phyloP scores from a whole-genome alignment of 2,113 vertebrate genomes.

The Phylloscopus trochilus region DNA sequence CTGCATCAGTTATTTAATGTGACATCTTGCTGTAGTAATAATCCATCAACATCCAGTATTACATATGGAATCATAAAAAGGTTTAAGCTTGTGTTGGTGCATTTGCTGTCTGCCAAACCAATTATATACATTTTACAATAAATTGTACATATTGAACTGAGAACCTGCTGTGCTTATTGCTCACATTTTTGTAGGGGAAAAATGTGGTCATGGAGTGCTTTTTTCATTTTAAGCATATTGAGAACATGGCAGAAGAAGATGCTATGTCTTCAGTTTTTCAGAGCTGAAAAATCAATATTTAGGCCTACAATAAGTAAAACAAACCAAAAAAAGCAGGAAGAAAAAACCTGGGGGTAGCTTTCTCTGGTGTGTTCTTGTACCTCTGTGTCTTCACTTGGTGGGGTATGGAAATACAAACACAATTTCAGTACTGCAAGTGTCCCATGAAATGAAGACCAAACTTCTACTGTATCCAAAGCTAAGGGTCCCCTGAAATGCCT shows the following conservation, averaged over 20 bases:
- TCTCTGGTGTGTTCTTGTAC: neutral
- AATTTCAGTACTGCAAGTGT: neutral
- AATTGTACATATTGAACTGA: conserved; percentile 23
- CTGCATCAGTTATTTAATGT: conserved; percentile 39
- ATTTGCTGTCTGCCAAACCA: conserved; percentile 31
- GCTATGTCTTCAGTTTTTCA: neutral
- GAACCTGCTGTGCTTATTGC: conserved; percentile 40
- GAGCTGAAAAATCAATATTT: conserved; percentile 13
- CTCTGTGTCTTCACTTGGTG: neutral
- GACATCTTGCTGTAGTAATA: conserved; percentile 4
- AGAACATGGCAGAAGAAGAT: neutral
- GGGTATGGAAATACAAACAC: neutral
- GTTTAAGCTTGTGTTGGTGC: neutral
- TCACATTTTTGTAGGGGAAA: conserved; percentile 4
- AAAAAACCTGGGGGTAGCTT: neutral
- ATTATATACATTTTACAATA: conserved; percentile 38
- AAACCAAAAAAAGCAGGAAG: neutral
- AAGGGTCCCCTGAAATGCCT: neutral
- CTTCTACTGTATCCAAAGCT: fast-evolving
- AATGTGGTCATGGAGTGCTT: neutral
- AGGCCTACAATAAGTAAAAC: neutral
- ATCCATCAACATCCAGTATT: conserved; percentile 18
- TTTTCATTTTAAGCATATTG: conserved; percentile 16
- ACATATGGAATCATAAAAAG: conserved; percentile 37
- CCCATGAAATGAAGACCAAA: neutral